Evolutionary conservation across 2,113 vertebrate genomes (phyloP), one percentile per base, ranked within the genome.

Genomic region (Arizona elegans): DNA sequence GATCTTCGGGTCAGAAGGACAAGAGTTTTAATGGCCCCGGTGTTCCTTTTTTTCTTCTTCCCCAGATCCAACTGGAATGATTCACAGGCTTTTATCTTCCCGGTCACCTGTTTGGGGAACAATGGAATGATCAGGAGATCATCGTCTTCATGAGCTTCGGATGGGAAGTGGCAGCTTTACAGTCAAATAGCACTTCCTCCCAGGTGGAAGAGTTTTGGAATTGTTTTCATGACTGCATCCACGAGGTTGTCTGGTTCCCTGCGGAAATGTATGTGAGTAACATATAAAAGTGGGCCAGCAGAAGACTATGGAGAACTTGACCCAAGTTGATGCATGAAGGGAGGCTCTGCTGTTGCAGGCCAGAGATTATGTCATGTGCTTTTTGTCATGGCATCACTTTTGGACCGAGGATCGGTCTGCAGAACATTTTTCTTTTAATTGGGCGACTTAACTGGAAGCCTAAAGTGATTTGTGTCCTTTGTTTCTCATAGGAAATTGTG

Each of bases 1-100:
- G 93, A 97, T 97, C 95, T 94, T 90, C 92, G 56, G 94, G 96
- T 96, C 96, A 97, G 96, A 94, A 96, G 96, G 95, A 95, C 95
- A 95, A 90, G 65, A 50, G 13, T 11, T n/a, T 89, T 52, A 94
- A 96, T 50, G 52, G 65, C 50, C 47, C 12, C 1, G 8, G 81
- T 87, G 86, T 8, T 26, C n/a, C 19, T 90, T n/a, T 33, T 47
- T 1, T 62, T 13, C 47, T 52, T 52, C 43, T 81, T 91, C 92
- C 86, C 53, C 21, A 7, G 12, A 58, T 65, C 47, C 62, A 52
- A 0, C 21, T 0, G 85, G 93, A 95, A 95, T 21, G 86, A 90
- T 0, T 17, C 0, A 0, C 88, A 91, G 93, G n/a, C 19, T 59
- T 62, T 88, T 75, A 58, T 88, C 0, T 93, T 89, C 85, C 52